Conservation (phyloP, 1,140 invertebrate genomes). For the Chelonus insularis region DNA sequence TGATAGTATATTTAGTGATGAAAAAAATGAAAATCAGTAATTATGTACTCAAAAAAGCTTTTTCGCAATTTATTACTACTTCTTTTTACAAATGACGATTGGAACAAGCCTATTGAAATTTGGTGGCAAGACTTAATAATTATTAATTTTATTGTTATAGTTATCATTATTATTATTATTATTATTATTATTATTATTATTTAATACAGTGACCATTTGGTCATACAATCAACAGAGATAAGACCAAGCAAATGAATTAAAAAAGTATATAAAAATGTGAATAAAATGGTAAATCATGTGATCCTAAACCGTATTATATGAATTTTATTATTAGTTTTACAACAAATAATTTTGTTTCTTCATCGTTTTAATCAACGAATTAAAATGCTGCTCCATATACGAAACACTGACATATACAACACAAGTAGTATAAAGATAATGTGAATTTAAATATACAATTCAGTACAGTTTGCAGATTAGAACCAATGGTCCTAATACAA, state of each 20-base stretch:
- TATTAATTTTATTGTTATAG: too few species aligned
- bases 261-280: conserved; percentile 21
- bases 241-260: conserved; percentile 6
- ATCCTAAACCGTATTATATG: conserved; percentile 48
- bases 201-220: too few species aligned
- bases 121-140: conserved; percentile 4
- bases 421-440: conserved; percentile 55
- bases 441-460: conserved; percentile 57
- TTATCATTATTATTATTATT: too few species aligned
- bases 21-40: too few species aligned
- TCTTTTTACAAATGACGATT: conserved; percentile 27
- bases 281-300: conserved; percentile 7
- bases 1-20: too few species aligned
- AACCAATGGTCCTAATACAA: conserved; percentile 12
- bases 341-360: too few species aligned
- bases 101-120: conserved; percentile 21
- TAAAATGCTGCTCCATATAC: conserved; percentile 58
- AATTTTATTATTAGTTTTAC: conserved; percentile 57
- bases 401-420: conserved; percentile 61
- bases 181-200: too few species aligned
- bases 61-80: conserved; percentile 27
- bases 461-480: conserved; percentile 36
- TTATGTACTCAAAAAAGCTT: too few species aligned
- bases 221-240: too few species aligned
- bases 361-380: conserved; percentile 47